A percentile compares a stretch with the other conserved stretches of the same genome.
phyloP scores from a whole-genome alignment of 2,797 vertebrate species.

The Lacerta viridis region DNA sequence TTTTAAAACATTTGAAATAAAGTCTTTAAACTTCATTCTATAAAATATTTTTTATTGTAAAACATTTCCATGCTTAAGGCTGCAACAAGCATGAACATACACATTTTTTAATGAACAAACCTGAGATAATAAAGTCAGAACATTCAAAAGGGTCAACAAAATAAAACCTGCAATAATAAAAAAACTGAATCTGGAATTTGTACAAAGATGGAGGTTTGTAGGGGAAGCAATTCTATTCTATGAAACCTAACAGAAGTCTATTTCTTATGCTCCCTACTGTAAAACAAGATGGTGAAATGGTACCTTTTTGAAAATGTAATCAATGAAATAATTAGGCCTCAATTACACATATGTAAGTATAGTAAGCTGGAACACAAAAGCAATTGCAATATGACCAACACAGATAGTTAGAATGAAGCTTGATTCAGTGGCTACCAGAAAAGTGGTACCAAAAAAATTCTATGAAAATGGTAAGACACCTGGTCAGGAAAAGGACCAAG shows the following conservation, averaged over 20 bases:
- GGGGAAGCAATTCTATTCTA: neutral
- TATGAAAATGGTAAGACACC: neutral
- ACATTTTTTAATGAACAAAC: constrained; percentile 16
- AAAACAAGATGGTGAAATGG: neutral
- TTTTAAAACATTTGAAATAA: constrained; percentile 24
- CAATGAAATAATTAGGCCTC: neutral
- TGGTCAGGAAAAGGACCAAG: neutral
- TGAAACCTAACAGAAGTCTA: constrained; percentile 3
- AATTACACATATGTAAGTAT: constrained; percentile 15
- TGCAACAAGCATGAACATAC: constrained; percentile 34
- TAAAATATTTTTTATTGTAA: constrained; percentile 50
- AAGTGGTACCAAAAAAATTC: neutral
- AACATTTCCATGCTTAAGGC: constrained; percentile 53
- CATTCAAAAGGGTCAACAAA: constrained; percentile 16
- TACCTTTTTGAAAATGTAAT: constrained; percentile 6
- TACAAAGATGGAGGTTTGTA: neutral
- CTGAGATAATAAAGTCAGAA: constrained; percentile 14
- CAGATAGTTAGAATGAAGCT: neutral
- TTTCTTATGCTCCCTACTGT: constrained; percentile 31
- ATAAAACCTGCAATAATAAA: constrained; percentile 16
- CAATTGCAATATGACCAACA: neutral
- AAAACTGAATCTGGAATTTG: neutral
- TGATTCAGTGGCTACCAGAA: neutral
- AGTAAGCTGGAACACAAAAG: neutral
- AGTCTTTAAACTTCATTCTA: constrained; percentile 18